phyloP scores from a whole-genome alignment of 1,140 invertebrate species.

The Battus philenor region DNA sequence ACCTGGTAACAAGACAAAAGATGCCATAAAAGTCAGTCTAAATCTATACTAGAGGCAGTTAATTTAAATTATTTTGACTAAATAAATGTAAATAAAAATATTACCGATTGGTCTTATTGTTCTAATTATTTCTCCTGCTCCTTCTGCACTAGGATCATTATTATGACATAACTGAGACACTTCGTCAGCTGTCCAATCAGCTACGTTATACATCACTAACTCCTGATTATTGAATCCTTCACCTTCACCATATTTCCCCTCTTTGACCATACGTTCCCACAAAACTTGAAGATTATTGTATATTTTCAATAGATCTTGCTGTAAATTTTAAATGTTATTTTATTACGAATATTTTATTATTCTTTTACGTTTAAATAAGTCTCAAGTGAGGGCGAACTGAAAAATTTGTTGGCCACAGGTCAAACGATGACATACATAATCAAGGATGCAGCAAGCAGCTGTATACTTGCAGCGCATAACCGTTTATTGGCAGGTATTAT shows the following conservation, averaged over 20 bases:
- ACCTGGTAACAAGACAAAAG: slow-evolving; percentile 26
- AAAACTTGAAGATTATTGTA: slow-evolving; percentile 42
- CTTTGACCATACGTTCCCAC: slow-evolving; percentile 39
- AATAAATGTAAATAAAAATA: not conserved
- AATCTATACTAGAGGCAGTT: not conserved
- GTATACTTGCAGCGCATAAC: no score
- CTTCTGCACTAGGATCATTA: slow-evolving; percentile 30
- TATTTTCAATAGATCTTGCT: slow-evolving; percentile 55
- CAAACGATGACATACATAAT: no score
- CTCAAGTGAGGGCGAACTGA: no score
- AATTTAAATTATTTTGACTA: not conserved
- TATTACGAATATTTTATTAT: not conserved
- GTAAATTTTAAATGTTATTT: slow-evolving; percentile 3
- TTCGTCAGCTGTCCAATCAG: slow-evolving; percentile 55
- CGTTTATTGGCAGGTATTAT: no score
- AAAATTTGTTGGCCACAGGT: no score
- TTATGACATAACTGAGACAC: slow-evolving; percentile 47
- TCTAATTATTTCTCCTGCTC: slow-evolving; percentile 38
- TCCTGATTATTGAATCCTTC: slow-evolving; percentile 36
- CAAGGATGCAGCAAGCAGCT: no score
- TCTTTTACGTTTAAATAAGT: no score
- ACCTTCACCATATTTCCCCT: slow-evolving; percentile 33
- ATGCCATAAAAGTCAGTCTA: not conserved
- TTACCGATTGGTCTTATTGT: slow-evolving; percentile 40
- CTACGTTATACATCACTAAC: slow-evolving; percentile 56